Evolutionary conservation across 2,888 invertebrate species (phyloP).

Genomic region (Eupithecia dodoneata): DNA sequence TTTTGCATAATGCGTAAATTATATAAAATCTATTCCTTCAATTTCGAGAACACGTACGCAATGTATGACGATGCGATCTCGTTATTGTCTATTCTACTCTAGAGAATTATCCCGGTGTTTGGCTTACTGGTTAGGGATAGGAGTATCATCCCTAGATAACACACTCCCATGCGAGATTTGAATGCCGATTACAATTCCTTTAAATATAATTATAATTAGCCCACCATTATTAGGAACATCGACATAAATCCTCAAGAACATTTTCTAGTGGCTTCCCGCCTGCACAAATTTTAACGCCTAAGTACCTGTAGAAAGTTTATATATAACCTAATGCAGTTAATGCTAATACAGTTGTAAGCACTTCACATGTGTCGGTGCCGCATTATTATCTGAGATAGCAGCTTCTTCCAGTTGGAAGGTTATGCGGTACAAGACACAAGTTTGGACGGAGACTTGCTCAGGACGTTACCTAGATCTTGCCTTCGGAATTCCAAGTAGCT

Average conservation of each 20-base stretch:
- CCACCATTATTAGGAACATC: not conserved
- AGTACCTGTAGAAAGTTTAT: not conserved
- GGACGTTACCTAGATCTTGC: too few species aligned
- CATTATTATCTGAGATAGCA: slow-evolving; percentile 1
- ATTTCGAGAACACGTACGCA: too few species aligned
- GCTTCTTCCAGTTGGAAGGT: not conserved
- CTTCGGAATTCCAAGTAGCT: too few species aligned
- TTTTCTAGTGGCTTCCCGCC: not conserved
- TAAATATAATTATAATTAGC: not conserved
- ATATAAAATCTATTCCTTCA: too few species aligned
- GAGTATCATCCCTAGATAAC: not conserved
- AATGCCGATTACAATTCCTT: not conserved
- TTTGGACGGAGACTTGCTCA: not conserved
- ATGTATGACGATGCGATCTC: too few species aligned
- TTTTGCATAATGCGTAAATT: too few species aligned
- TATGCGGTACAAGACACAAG: not conserved
- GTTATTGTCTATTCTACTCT: too few species aligned
- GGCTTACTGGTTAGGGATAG: too few species aligned
- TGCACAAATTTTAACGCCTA: not conserved
- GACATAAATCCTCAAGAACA: not conserved
- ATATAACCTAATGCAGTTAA: not conserved
- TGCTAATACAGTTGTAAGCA: not conserved
- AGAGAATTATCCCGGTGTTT: too few species aligned
- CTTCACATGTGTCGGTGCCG: not conserved
- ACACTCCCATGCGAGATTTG: not conserved